Evolutionary conservation across 2,888 invertebrate genomes (phyloP), one percentile per base, ranked within the genome.

Genomic region (Cantharis lateralis): DNA sequence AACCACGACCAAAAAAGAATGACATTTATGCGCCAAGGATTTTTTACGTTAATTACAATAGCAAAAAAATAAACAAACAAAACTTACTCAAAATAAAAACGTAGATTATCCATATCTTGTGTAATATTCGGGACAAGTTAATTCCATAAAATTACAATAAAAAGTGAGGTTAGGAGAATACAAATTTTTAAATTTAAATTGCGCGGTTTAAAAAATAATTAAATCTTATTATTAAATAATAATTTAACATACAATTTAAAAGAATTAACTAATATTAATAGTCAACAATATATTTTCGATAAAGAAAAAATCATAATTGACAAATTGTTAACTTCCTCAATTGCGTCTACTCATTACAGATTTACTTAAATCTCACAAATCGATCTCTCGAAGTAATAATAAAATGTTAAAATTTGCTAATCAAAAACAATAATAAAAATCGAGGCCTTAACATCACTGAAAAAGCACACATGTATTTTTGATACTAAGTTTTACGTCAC

Each of bases 1-100:
- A 48, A 48, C 18, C 61, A 20, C 62, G 48, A 62, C 18, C 20
- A 61, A 18, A 20, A 20, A 62, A 4, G 0, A 13, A 11, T 13
- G 16, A 18, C 18, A 70, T 26, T 28, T 10, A 20, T 24, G 24
- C 15, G 15, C 68, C 26, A 68, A 68, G 24, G 18, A 68, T 24
- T 26, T 24, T 26, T 48, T 32, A 15, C 5, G 48, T 18, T 62
- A 70, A 20, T 48, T 48, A 5, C 20, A 20, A 48, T 20, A 9
- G 15, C n/a, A n/a, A 62, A 68, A 26, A 68, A 18, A 15, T 18
- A 28, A 15, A 18, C 18, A 18, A 70, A 32, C 16, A 26, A 15
- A 70, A 77, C 77, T 77, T 70, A 77, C 77, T 71, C 66, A n/a
- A 72, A 69, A 68, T 70, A 75, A 74, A 75, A 70, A 18, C 71